Conservation (phyloP, 2,113 vertebrate species). For the Eptatretus burgeri region DNA sequence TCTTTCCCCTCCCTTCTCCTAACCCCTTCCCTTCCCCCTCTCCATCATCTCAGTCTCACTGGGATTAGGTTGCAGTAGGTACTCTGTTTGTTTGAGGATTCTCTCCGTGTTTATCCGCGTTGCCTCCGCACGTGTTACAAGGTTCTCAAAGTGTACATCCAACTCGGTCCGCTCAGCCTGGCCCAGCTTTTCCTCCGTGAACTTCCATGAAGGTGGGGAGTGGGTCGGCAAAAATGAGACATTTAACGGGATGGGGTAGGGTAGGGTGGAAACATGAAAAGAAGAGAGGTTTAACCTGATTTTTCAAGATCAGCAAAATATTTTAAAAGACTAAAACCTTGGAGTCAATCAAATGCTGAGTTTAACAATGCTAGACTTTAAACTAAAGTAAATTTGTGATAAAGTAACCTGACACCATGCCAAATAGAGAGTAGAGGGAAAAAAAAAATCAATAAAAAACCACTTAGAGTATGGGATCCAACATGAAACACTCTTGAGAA, state of each 20-base stretch:
- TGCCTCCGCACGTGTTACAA: slow-evolving; percentile 47
- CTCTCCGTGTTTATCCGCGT: slow-evolving; percentile 83
- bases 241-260: background rate
- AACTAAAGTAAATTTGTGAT: no score
- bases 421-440: no score
- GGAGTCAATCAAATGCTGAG: no score
- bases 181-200: slow-evolving; percentile 71
- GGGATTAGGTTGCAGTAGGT: slow-evolving; percentile 67
- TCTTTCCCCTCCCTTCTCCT: no score
- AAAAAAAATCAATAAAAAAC: no score
- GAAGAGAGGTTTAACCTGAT: background rate
- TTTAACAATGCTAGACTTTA: no score
- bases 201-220: slow-evolving; percentile 18
- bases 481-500: no score
- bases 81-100: slow-evolving; percentile 54
- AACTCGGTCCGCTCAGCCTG: slow-evolving; percentile 70
- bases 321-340: no score
- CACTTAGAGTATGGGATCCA: no score
- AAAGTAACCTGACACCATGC: no score
- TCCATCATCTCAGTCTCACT: slow-evolving; percentile 22
- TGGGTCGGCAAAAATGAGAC: background rate
- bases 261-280: background rate
- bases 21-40: no score
- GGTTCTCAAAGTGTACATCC: slow-evolving; percentile 57
- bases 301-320: no score